A percentile compares a stretch with the other conserved stretches of the same genome.
Conservation (phyloP, 2,797 vertebrate genomes). For the Leucoraja ocellata region DNA sequence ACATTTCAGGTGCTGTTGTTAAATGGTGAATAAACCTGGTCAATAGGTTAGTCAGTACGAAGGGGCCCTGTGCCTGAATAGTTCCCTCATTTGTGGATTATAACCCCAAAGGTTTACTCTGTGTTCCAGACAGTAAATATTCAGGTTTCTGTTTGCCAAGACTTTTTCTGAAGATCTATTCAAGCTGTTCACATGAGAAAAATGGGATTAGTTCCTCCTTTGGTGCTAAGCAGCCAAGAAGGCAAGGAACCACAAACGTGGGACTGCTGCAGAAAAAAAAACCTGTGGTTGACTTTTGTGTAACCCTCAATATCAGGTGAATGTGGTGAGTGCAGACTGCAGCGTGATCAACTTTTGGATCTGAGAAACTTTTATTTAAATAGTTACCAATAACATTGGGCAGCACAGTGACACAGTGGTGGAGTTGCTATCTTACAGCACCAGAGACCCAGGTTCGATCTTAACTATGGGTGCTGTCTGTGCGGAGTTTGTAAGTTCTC, state of each 20-base stretch:
- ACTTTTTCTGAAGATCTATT: no score
- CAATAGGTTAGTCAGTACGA: neutral
- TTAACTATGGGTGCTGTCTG: no score
- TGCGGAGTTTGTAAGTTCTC: no score
- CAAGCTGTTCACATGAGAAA: neutral
- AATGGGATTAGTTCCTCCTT: neutral
- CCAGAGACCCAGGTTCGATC: no score
- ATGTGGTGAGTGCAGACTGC: no score
- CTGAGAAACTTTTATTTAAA: neutral
- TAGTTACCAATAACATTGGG: neutral
- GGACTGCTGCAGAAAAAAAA: neutral
- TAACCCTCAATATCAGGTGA: neutral
- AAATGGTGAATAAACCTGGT: neutral
- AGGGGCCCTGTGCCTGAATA: neutral
- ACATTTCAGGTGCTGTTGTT: neutral
- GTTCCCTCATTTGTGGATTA: neutral
- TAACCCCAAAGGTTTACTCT: neutral
- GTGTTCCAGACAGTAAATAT: neutral
- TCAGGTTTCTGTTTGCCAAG: no score
- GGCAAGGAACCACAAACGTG: neutral
- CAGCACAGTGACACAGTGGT: no score
- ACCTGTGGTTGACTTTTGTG: neutral
- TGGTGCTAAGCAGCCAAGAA: neutral
- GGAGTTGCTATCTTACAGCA: no score
- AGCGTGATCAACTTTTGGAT: neutral